Evolutionary conservation across 2,113 vertebrate genomes (phyloP), one percentile per base, ranked within the genome.

Genomic region (Thunnus thynnus): DNA sequence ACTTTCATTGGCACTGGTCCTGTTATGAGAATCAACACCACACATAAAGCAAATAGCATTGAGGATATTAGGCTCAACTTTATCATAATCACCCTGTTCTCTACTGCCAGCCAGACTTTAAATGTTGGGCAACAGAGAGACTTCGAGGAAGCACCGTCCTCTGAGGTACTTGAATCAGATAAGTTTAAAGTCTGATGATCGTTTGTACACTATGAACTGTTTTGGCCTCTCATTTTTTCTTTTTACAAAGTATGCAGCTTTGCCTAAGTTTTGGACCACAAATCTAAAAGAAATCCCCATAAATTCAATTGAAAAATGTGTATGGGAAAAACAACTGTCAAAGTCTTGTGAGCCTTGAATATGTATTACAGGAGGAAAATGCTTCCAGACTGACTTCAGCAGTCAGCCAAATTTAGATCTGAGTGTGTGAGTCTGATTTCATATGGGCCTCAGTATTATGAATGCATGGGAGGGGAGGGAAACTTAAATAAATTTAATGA

Each of bases 341-440:
- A 22, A 32, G 27, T 57, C 3, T 57, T 64, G 18, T 69, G n/a
- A 56, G 48, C n/a, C 11, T 46, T 61, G 16, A 69, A 61, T 77
- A 44, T 50, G 18, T 25, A 50, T 20, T 22, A 41, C 36, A 57
- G 13, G 9, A 32, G 41, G 5, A 41, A 27, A 10, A 5, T 36
- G 30, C 44, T 44, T 69, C 52, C 32, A 57, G 52, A 13, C n/a
- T 56, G 67, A 56, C 44, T 18, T 48, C 17, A 52, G 11, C 1
- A 13, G 54, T 25, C 55, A 60, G 14, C 9, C 32, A 36, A 5
- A 36, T 41, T 8, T 41, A 41, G 36, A 41, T 41, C 36, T 41
- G 7, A 9, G 36, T 9, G 9, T 41, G 36, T 41, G 36, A 41
- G 9, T 41, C 13, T 48, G 56, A 54, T 44, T 62, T 56, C 18